Evolutionary conservation across 2,888 invertebrate species (phyloP).

Genomic region (Diaphora mendica): DNA sequence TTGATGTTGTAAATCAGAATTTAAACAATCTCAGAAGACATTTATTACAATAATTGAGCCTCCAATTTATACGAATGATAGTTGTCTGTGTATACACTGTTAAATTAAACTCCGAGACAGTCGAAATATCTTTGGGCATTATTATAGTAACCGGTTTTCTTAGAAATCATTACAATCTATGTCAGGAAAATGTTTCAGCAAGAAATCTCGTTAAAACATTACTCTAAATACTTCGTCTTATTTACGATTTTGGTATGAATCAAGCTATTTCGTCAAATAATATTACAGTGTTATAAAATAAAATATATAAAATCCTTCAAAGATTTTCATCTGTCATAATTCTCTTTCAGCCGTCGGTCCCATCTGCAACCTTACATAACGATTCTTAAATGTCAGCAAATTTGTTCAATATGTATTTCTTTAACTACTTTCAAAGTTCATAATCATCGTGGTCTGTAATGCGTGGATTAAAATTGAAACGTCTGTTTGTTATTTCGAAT

Average conservation of each 20-base stretch:
- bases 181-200: not conserved
- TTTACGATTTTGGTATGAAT: not conserved
- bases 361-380: not conserved
- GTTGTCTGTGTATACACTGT: not conserved
- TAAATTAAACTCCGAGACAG: not conserved
- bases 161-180: not conserved
- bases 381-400: too few relatives aligned
- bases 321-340: too few relatives aligned
- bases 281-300: not conserved
- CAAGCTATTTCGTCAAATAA: not conserved
- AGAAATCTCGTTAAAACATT: not conserved
- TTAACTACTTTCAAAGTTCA: not conserved
- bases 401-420: not conserved
- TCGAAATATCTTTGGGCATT: not conserved
- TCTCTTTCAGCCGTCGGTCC: too few relatives aligned
- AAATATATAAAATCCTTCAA: too few relatives aligned
- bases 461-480: too few relatives aligned
- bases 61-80: not conserved
- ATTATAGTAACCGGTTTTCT: not conserved
- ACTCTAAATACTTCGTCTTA: not conserved
- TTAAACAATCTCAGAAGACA: not conserved
- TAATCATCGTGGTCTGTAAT: not conserved
- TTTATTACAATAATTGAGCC: not conserved
- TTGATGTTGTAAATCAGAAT: not conserved
- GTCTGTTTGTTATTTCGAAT: too few relatives aligned